These are phyloP conservation scores for Gnathonemus longibarbis DNA, from an alignment of 2,113 vertebrate species.

Conservation along the genomic window DNA sequence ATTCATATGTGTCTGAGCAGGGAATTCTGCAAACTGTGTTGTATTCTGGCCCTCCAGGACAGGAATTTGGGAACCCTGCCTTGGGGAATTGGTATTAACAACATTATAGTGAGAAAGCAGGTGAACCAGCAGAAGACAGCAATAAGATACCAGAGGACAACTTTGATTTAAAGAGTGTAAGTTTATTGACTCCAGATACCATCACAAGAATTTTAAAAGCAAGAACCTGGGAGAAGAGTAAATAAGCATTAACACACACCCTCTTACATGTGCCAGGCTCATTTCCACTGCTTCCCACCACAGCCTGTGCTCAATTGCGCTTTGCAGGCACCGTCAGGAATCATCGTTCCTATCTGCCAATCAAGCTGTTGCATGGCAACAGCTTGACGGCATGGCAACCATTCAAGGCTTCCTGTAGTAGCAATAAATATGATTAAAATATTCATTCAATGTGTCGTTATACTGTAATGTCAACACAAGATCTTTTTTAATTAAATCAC, in stretches of 20 bases:
- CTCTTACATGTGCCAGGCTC: conserved; percentile 43
- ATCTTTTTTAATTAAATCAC: conserved; percentile 37
- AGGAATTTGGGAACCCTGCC: neutral
- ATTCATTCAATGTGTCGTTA: conserved; percentile 13
- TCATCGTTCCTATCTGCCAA: conserved; percentile 54
- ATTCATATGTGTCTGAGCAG: neutral
- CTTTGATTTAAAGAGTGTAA: conserved; percentile 58
- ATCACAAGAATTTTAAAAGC: conserved; percentile 56
- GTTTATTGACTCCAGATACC: conserved; percentile 68
- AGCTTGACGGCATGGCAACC: conserved; percentile 20
- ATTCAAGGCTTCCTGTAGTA: neutral
- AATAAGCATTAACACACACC: conserved; percentile 52
- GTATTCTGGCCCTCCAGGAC: neutral
- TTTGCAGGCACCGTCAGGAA: conserved; percentile 32
- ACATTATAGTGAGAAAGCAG: neutral
- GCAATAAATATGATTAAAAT: conserved; percentile 15
- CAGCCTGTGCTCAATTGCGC: conserved; percentile 29
- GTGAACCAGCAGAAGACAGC: conserved; percentile 27
- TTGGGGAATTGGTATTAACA: neutral
- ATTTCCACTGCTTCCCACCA: conserved; percentile 5
- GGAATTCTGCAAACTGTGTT: neutral
- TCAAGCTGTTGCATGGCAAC: conserved; percentile 64
- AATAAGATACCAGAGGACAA: neutral
- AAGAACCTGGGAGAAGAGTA: conserved; percentile 40
- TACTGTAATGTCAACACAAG: conserved; percentile 15